Evolutionary conservation across 92 coral and sea anemone genomes (phyloP), one percentile per base, ranked within the genome.

Genomic region (Parazoanthus atlanticus): DNA sequence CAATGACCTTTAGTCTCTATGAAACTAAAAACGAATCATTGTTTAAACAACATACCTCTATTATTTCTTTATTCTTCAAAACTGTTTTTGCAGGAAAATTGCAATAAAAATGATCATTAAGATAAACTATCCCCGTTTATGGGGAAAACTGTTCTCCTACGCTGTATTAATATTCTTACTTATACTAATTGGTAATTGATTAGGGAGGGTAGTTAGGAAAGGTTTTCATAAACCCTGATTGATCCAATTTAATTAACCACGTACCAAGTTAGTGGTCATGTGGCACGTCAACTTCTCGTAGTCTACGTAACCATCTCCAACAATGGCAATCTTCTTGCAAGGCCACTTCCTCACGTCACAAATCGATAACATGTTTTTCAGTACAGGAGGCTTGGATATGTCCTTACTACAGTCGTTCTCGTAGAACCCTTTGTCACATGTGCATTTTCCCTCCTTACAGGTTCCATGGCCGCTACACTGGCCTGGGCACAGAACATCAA

Each of bases 391-490:
- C 52, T 46, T 46, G 31, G 49, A 6, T 74, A 74, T 76, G 9
- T 76, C 80, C 49, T 76, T 76, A 17, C 80, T 76, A 28, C 80
- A 76, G 13, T 76, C 80, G 3, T 76, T 41, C 28, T 76, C 80
- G n/a, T 38, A 76, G 52, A 76, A 76, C 13, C 80, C 80, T 17
- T 19, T 23, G 26, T 76, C 52, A 3, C 80, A 76, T 0, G 80
- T 33, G 29, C 80, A 76, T 38, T 75, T 75, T 1, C 30, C 52
- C 0, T 32, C 23, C 26, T 13, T 17, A 5, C 52, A 75, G 9
- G 41, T 75, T 4, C 52, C 52, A 1, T 75, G 47, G 8, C 47
- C 52, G 54, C 47, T 75, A n/a, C 79, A 75, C 28, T 76, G 5
- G 1, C 54, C 80, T 17, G 46, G 80, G 29, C 80, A 76, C 54